These are phyloP conservation scores for Orthosia cruda DNA, from an alignment of 2,888 invertebrate genomes.

Conservation along the genomic window DNA sequence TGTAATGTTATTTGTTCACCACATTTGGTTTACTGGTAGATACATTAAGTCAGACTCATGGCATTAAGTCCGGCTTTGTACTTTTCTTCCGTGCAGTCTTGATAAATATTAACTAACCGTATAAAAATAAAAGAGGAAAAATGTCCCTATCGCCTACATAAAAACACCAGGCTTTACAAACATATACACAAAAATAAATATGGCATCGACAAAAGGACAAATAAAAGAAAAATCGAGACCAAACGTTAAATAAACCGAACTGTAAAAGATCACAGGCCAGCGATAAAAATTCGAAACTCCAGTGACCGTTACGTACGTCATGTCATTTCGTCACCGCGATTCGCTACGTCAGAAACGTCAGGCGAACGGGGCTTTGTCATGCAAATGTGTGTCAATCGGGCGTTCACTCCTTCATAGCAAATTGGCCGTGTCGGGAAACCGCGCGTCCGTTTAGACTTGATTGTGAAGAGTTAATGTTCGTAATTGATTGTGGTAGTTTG, in stretches of 20 bases:
- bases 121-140: neutral
- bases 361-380: conserved; percentile 67
- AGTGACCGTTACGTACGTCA: conserved; percentile 31
- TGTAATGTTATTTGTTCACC: too few relatives aligned
- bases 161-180: neutral
- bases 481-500: conserved; percentile 31
- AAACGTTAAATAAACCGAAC: conserved; percentile 14
- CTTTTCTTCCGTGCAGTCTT: too few relatives aligned
- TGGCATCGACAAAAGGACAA: neutral
- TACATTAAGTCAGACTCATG: too few relatives aligned
- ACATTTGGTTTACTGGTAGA: too few relatives aligned
- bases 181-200: conserved; percentile 14
- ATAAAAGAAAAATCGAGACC: neutral
- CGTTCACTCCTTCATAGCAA: conserved; percentile 56
- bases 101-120: too few relatives aligned
- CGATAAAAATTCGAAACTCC: conserved; percentile 17
- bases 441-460: conserved; percentile 25
- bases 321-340: conserved; percentile 43
- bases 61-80: too few relatives aligned
- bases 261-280: conserved; percentile 39
- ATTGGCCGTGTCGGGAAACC: conserved; percentile 66
- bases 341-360: conserved; percentile 36
- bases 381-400: conserved; percentile 67
- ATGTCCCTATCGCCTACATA: too few relatives aligned
- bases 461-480: conserved; percentile 11